Percentiles rank a stretch among this genome's conserved stretches.
Evolutionary conservation across 2,888 invertebrate genomes (phyloP).

Genomic region (Cheiracanthium punctorium): DNA sequence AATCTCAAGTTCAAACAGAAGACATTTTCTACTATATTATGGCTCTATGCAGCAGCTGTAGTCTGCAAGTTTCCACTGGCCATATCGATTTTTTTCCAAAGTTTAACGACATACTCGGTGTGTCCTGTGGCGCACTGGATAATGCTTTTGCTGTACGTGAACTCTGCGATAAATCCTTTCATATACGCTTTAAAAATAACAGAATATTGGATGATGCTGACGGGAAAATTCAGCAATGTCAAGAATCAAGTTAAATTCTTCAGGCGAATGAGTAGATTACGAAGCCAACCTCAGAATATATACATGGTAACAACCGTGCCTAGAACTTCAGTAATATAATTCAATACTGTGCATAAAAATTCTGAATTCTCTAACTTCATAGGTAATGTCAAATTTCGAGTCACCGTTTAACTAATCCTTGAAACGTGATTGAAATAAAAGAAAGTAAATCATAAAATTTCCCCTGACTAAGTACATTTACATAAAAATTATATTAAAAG

Average conservation of each 20-base stretch:
- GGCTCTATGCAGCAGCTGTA: constrained; percentile 73
- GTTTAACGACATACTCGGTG: constrained; percentile 28
- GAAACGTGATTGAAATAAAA: no score
- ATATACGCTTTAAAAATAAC: constrained; percentile 74
- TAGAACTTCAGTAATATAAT: no score
- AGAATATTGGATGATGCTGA: constrained; percentile 71
- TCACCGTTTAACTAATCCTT: no score
- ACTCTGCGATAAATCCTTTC: constrained; percentile 74
- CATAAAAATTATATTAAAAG: no score
- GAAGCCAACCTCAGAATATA: constrained; percentile 9
- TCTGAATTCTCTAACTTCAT: no score
- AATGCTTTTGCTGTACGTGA: constrained; percentile 73
- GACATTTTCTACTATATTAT: constrained; percentile 74
- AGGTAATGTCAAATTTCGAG: no score
- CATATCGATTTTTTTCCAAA: constrained; percentile 70
- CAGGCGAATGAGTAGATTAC: neutral
- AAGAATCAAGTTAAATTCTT: neutral
- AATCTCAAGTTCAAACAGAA: constrained; percentile 73
- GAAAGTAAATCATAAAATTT: no score
- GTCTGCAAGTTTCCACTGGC: constrained; percentile 74
- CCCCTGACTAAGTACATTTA: no score
- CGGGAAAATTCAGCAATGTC: constrained; percentile 11
- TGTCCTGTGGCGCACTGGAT: constrained; percentile 67
- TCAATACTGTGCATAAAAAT: no score
- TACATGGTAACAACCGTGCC: neutral